A percentile compares a stretch with the other conserved stretches of the same genome.
phyloP scores from a whole-genome alignment of 2,888 invertebrate genomes.

The Ligdia adustata region DNA sequence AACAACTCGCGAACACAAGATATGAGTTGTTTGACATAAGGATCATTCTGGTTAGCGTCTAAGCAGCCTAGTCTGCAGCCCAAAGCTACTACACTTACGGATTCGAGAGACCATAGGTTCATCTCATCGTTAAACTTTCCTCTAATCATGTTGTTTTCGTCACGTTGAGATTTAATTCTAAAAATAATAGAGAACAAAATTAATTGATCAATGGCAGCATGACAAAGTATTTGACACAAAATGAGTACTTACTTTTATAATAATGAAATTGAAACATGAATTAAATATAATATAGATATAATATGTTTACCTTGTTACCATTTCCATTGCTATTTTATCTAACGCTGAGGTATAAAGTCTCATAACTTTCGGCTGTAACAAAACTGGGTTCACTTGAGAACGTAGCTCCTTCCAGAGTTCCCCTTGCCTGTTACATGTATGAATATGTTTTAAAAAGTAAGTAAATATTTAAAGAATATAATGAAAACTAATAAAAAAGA shows the following conservation, averaged over 20 bases:
- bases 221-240: no score
- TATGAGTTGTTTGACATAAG: constrained; percentile 58
- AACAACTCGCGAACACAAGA: constrained; percentile 56
- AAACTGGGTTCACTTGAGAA: constrained; percentile 89
- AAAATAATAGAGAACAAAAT: no score
- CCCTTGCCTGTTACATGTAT: constrained; percentile 91
- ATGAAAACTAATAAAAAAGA: no score
- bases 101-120: constrained; percentile 86
- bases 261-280: no score
- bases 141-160: constrained; percentile 80
- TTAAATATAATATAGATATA: no score
- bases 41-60: constrained; percentile 53
- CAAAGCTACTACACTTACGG: constrained; percentile 65
- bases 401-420: constrained; percentile 90
- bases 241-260: no score
- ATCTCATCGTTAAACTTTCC: constrained; percentile 81
- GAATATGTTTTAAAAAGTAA: no score
- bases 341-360: constrained; percentile 86
- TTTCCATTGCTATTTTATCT: constrained; percentile 86
- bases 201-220: no score
- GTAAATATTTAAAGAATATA: no score
- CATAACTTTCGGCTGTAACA: constrained; percentile 89
- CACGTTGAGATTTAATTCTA: constrained; percentile 80
- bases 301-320: constrained; percentile 86
- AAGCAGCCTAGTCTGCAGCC: constrained; percentile 66